Evolutionary conservation across 2,888 invertebrate genomes (phyloP).

Genomic region (Agrilus biguttatus): DNA sequence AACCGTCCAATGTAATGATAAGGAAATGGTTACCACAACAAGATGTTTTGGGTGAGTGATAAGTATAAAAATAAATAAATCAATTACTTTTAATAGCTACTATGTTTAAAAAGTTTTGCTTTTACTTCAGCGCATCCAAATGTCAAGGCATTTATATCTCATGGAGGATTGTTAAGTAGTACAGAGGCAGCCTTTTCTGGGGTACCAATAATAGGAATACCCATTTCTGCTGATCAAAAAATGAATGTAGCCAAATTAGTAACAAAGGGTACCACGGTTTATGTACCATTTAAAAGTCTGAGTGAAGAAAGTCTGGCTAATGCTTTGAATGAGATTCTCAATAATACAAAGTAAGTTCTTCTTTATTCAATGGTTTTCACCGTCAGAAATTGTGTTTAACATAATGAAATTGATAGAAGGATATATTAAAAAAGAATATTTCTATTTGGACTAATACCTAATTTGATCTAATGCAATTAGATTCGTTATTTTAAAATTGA

Average conservation of each 20-base stretch:
- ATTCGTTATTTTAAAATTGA: too few relatives aligned
- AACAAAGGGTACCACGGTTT: conserved; percentile 1
- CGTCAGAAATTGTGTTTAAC: too few relatives aligned
- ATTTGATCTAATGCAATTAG: too few relatives aligned
- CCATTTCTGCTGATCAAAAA: conserved; percentile 34
- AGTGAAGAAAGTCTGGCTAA: neutral
- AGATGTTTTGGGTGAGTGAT: conserved; percentile 10
- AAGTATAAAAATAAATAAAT: neutral
- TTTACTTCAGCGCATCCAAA: conserved; percentile 33
- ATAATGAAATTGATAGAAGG: too few relatives aligned
- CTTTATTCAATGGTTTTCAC: too few relatives aligned
- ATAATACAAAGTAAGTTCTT: conserved; percentile 3
- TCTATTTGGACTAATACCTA: too few relatives aligned
- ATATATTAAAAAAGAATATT: too few relatives aligned
- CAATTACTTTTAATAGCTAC: too few relatives aligned
- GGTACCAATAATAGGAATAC: conserved; percentile 35
- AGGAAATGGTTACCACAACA: conserved; percentile 14
- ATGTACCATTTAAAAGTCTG: conserved; percentile 1
- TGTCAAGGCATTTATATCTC: conserved; percentile 39
- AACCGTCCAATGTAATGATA: conserved; percentile 11
- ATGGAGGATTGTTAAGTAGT: conserved; percentile 40
- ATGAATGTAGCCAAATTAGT: conserved; percentile 25
- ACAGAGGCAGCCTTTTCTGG: conserved; percentile 36
- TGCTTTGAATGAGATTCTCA: neutral
- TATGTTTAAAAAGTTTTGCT: neutral